Evolutionary conservation across 2,888 invertebrate genomes (phyloP), one percentile per base, ranked within the genome.

Genomic region (Platycheirus rosarum): DNA sequence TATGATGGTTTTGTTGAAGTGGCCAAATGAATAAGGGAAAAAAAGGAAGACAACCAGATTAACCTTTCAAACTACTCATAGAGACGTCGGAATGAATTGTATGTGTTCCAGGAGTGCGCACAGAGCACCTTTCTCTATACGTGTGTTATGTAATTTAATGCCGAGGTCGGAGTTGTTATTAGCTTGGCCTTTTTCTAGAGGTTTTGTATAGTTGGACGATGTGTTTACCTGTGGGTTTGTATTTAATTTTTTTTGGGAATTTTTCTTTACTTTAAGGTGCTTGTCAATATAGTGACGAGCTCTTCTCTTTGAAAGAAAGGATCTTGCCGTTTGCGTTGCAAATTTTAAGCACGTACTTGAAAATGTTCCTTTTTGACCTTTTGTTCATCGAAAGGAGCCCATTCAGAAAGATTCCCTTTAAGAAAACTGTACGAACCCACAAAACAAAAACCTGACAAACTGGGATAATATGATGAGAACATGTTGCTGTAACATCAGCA

Each of bases 291-390:
- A 71, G 76, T 82, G 80, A 70, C 70, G 65, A 70, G 55, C 48
- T 53, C 7, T 26, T 11, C 9, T 26, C 18, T 29, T 53, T 26
- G 16, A 16, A 23, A 49, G 42, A 49, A 57, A n/a, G 60, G 16
- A 44, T 60, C 60, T 18, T 44, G 44, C 1, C 26, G 26, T 44
- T n/a, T 60, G 7, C 62, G 71, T 77, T 82, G 82, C 82, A 55
- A 82, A 70, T 77, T 77, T 82, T 73, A 55, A 77, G 82, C 82
- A 82, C 82, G 82, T 82, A 77, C 82, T 82, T 73, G 68, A 73
- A 62, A n/a, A 62, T 66, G n/a, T 13, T 53, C 42, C 42, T 35
- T 66, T 66, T 66, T 42, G 14, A 14, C 23, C 20, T 48, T 44
- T 71, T 71, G 66, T 78, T 60, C 35, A 37, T 35, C 13, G 49